These are phyloP conservation scores for Hartigia nigra DNA, from an alignment of 2,888 invertebrate genomes.

Conservation along the genomic window DNA sequence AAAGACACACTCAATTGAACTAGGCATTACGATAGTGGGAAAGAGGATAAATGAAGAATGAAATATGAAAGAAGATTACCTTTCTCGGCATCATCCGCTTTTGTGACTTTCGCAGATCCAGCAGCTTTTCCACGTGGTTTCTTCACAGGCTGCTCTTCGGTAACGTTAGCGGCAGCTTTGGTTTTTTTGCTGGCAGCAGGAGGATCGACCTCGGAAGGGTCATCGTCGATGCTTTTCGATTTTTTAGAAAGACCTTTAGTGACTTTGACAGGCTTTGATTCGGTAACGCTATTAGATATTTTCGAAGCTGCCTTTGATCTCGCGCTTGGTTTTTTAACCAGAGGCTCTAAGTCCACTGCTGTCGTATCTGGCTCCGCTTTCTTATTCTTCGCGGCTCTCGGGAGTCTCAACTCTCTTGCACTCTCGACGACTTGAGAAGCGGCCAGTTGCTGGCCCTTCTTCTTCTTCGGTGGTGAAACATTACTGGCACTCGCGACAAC, in stretches of 20 bases:
- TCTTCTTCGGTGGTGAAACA: slow-evolving; percentile 37
- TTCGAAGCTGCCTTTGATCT: slow-evolving; percentile 10
- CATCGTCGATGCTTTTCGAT: slow-evolving; percentile 17
- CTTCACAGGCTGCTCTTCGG: slow-evolving; percentile 7
- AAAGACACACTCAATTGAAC: no score
- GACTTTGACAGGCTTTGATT: slow-evolving; percentile 11
- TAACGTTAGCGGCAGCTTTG: slow-evolving; percentile 16
- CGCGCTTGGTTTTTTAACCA: slow-evolving; percentile 20
- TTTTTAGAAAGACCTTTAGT: slow-evolving; percentile 14
- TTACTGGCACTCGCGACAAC: slow-evolving; percentile 29
- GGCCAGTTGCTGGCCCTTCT: slow-evolving; percentile 18
- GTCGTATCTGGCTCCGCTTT: slow-evolving; percentile 11
- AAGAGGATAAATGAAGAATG: not conserved
- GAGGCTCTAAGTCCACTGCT: not conserved
- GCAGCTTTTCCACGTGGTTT: slow-evolving; percentile 21
- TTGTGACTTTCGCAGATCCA: slow-evolving; percentile 31
- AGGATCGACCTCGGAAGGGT: not conserved
- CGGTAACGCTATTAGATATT: not conserved
- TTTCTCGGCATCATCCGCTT: slow-evolving; percentile 23
- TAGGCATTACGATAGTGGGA: not conserved
- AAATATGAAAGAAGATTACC: slow-evolving; percentile 22
- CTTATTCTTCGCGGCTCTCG: slow-evolving; percentile 33
- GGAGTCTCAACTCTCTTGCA: slow-evolving; percentile 21
- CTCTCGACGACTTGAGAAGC: not conserved
- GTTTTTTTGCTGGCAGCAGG: slow-evolving; percentile 17